phyloP scores from a whole-genome alignment of 2,797 vertebrate species.

The Oophaga sylvatica region DNA sequence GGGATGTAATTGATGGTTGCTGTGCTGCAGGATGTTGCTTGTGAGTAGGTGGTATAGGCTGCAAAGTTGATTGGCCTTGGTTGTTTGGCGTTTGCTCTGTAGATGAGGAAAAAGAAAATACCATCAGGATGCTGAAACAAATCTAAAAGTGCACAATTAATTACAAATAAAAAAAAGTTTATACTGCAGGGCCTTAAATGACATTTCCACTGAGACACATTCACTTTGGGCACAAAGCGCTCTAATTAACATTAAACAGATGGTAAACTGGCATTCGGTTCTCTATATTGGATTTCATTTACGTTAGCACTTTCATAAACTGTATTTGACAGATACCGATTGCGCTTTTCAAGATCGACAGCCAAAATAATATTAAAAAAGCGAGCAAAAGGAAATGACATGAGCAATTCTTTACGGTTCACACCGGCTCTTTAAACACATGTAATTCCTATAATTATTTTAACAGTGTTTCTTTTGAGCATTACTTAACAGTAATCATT shows the following conservation, averaged over 20 bases:
- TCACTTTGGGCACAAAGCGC: conserved; percentile 77
- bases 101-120: conserved; percentile 57
- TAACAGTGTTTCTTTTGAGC: conserved; percentile 76
- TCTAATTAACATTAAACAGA: conserved; percentile 82
- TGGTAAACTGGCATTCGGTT: conserved; percentile 77
- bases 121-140: neutral
- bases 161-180: conserved; percentile 13
- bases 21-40: conserved; percentile 83
- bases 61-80: conserved; percentile 89
- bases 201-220: conserved; percentile 76
- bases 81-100: conserved; percentile 89
- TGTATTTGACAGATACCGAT: conserved; percentile 76
- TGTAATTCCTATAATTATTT: conserved; percentile 80
- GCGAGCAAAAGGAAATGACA: conserved; percentile 72
- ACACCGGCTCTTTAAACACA: conserved; percentile 74
- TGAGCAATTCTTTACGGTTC: conserved; percentile 73
- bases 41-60: conserved; percentile 88
- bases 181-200: conserved; percentile 65
- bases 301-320: conserved; percentile 80
- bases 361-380: conserved; percentile 49
- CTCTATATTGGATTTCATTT: conserved; percentile 77
- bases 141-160: neutral
- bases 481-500: conserved; percentile 82
- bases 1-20: conserved; percentile 94
- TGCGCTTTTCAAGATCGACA: conserved; percentile 69